A percentile compares a stretch with the other conserved stretches of the same genome.
Conservation (phyloP, 2,888 invertebrate species). For the Ennomos quercinarius region DNA sequence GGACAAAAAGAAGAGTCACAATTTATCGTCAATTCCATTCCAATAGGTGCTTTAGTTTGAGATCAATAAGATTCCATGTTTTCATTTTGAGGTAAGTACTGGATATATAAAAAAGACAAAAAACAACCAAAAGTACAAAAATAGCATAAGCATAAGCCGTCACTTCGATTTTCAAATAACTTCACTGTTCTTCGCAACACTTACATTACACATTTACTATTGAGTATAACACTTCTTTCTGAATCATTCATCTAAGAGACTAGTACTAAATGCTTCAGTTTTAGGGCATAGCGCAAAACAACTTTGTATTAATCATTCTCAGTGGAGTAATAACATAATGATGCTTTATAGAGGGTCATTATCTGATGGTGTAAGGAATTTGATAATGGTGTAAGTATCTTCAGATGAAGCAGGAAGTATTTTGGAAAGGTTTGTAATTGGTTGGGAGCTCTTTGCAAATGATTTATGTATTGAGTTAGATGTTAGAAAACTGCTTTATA, state of each 20-base stretch:
- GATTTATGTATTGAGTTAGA: slow-evolving; percentile 2
- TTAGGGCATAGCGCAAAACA: slow-evolving; percentile 22
- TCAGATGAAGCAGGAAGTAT: slow-evolving; percentile 16
- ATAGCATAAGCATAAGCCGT: no score
- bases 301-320: slow-evolving; percentile 27
- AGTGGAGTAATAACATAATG: slow-evolving; percentile 28
- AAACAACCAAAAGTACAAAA: no score
- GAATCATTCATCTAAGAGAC: slow-evolving; percentile 9
- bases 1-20: no score
- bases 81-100: no score
- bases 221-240: not conserved
- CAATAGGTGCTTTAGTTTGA: no score
- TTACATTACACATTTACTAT: no score
- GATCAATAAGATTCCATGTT: no score
- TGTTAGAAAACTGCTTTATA: no score
- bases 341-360: slow-evolving; percentile 23
- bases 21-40: no score
- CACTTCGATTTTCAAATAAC: no score
- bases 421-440: slow-evolving; percentile 12
- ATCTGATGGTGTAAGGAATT: slow-evolving; percentile 15
- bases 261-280: slow-evolving; percentile 27
- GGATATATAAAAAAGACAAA: no score
- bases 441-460: slow-evolving; percentile 17
- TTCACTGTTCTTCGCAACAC: no score
- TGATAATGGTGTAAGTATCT: slow-evolving; percentile 11